These are phyloP conservation scores for Rhimphoctona megacephalus DNA, from an alignment of 2,888 invertebrate species.

Conservation along the genomic window DNA sequence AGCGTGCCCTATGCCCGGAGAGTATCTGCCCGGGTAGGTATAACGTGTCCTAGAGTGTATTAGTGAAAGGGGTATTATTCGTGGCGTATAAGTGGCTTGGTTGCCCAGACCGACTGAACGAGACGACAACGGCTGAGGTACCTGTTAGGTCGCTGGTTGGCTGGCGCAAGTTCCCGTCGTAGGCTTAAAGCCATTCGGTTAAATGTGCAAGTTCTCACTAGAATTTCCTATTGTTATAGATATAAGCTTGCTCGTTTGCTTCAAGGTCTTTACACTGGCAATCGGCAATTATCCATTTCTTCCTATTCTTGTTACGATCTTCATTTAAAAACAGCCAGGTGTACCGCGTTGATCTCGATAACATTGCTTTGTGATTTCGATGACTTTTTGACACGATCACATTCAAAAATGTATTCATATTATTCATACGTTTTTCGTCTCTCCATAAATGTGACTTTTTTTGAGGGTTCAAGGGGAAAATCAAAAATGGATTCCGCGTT, in stretches of 20 bases:
- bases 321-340: neutral
- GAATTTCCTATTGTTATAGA: constrained; percentile 36
- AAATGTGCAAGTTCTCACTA: constrained; percentile 37
- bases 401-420: neutral
- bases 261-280: neutral
- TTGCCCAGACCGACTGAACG: constrained; percentile 56
- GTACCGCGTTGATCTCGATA: neutral
- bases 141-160: constrained; percentile 31
- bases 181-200: constrained; percentile 47
- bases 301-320: constrained; percentile 1
- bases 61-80: constrained; percentile 37
- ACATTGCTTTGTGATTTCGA: neutral
- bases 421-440: neutral
- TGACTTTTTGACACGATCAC: neutral
- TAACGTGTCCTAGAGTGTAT: constrained; percentile 40
- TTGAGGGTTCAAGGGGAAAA: neutral
- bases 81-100: constrained; percentile 41
- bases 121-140: constrained; percentile 39
- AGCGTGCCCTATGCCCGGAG: constrained; percentile 9
- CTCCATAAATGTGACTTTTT: neutral
- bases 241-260: constrained; percentile 32
- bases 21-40: constrained; percentile 4
- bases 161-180: constrained; percentile 9
- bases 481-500: constrained; percentile 40
- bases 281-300: constrained; percentile 36